phyloP scores from a whole-genome alignment of 2,113 vertebrate genomes.

The Ondatra zibethicus region DNA sequence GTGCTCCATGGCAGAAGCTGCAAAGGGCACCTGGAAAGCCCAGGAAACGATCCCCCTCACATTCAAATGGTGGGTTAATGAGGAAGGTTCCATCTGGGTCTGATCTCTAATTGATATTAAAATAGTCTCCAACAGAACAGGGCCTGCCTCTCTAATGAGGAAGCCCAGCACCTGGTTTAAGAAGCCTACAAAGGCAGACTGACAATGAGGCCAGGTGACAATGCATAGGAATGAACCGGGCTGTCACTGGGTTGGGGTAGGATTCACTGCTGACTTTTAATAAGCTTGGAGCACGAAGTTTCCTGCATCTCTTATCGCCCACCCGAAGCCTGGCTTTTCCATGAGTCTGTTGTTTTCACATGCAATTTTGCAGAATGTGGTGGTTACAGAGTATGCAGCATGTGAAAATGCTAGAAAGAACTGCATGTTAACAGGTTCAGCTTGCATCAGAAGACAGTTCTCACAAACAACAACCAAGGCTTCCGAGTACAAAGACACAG shows the following conservation, averaged over 20 bases:
- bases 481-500: neutral
- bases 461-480: neutral
- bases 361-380: neutral
- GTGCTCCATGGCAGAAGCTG: neutral
- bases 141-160: neutral
- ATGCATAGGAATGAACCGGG: neutral
- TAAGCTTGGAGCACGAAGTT: neutral
- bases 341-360: neutral
- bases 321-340: neutral
- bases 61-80: neutral
- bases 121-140: neutral
- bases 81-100: neutral
- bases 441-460: neutral
- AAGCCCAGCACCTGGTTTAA: neutral
- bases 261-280: neutral
- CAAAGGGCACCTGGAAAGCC: neutral
- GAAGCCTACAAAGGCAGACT: neutral
- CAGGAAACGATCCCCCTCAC: neutral
- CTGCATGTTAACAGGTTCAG: neutral
- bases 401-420: neutral
- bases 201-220: neutral
- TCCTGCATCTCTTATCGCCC: neutral
- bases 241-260: neutral
- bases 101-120: slow-evolving; percentile 14
- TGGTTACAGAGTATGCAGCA: neutral